Base-by-base conservation (phyloP, 2,888 invertebrate species). In the Cecidostiba fungosa region DNA sequence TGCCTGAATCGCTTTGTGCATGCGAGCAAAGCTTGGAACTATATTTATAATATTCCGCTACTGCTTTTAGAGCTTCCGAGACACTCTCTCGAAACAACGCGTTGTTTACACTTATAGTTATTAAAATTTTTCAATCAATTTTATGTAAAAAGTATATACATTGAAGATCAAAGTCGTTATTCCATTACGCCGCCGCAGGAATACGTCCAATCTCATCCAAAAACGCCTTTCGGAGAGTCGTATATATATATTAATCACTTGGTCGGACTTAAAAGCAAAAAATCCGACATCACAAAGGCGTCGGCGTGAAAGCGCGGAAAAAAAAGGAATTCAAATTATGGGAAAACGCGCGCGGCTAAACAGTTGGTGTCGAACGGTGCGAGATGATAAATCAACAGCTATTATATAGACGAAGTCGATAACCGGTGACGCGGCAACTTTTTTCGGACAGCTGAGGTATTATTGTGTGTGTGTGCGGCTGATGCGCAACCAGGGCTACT, bases 371-470 rank as follows among this genome's bases (percentile, higher is more conserved):
- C 62, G 66, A 74, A 39, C 36, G 59, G 54, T 29, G 16, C 69
- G 47, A 72, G 16, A 69, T 78, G 81, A 82, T 85, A 82, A 85
- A 82, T 85, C 82, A 85, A 85, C 81, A 84, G 59, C 84, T 76
- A 50, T 43, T 6, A 1, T 43, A 43, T 43, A 23, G 8, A n/a
- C 76, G 69, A 36, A 77, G 23, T 66, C 77, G 77, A 85, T 82
- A 82, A 82, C 77, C 66, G 82, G 43, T 85, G 85, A 85, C 50
- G 77, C 50, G 50, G 78, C 85, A 78, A 73, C n/a, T 59, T 72
- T 77, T 59, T 59, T 47, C 32, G 23, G 23, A 54, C 69, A 73
- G 82, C 66, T 69, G 36, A 36, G 26, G 77, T 77, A 77, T 39
- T 26, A 6, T 39, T 54, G 29, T 69, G 39, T 76, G 43, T 62